Base-by-base conservation (phyloP, 2,113 vertebrate species). In the Xenopus borealis region DNA sequence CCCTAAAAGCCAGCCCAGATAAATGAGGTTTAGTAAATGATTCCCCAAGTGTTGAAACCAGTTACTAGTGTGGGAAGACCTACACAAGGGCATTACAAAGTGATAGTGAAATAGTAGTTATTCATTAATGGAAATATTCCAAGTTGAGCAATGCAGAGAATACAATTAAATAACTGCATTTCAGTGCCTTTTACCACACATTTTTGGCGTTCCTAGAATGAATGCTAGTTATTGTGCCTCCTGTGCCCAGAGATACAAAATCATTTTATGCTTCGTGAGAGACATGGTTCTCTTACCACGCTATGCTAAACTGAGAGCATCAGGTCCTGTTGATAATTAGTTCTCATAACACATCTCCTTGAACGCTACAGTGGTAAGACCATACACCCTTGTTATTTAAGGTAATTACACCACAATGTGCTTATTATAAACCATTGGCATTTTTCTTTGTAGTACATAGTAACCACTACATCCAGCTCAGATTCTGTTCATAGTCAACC, bases 371-470 rank as follows among this genome's bases (percentile, higher is more conserved):
- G 19, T 61, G 58, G 9, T 61, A 61, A 61, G 58, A 18, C 18
- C 20, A 55, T 18, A 55, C 53, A 55, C 53, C 8, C 11, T 61
- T 61, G 20, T 61, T 61, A 27, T 20, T 27, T 18, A 61, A 61
- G 58, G 18, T 61, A 61, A 61, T 61, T 23, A 27, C 58, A 61
- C 58, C 58, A 61, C 58, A 23, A 61, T 58, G 17, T 18, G 16
- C 55, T 58, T 58, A 58, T 58, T 58, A 58, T 58, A 58, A 58
- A n/a, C 4, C 55, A 58, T 10, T 58, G 55, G 8, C 16, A 58
- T 19, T 19, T 40, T 40, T 40, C 33, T 10, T 58, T 19, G 18
- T 19, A 58, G 9, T 61, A 61, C 20, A 61, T 23, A 12, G 11
- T 12, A 23, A 16, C 58, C 11, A 61, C 10, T 61, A 23, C 19